Base-by-base conservation (phyloP, 2,113 vertebrate genomes). In the Mobula birostris region DNA sequence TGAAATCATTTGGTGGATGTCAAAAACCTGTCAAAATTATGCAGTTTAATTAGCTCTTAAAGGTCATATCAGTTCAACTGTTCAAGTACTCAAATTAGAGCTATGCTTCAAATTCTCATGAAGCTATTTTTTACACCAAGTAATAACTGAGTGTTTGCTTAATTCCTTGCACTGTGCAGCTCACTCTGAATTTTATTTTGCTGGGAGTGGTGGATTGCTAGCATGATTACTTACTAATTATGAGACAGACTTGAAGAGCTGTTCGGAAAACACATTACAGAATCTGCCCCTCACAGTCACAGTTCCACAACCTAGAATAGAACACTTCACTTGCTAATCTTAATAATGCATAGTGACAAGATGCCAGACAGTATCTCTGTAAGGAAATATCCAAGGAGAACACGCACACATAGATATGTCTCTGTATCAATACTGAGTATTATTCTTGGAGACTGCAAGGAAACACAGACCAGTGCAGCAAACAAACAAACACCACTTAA, bases 241-340 rank as follows among this genome's bases (percentile, higher is more conserved):
- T 66, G 61, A 68, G 61, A n/a, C 61, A 90, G 85, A 63, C 58
- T 68, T 27, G 17, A 90, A 66, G 24, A 19, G 14, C 1, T 66
- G 21, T 90, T 90, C n/a, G 40, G 85, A 66, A 36, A 90, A 68
- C 85, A 90, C 85, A 90, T 90, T n/a, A 90, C 85, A 66, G 14
- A 90, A 90, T n/a, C 63, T 17, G 63, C 58, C 63, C 63, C 29
- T 90, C 85, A 66, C 85, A 14, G 85, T 29, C n/a, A 32, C 29
- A 90, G 32, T 90, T 66, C 66, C 7, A 12, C 85, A 68, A 90
- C 5, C 21, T 66, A 66, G 85, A 66, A 90, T 90, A 90, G 85
- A 90, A 90, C n/a, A n/a, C 29, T 32, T 90, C 85, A 90, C 85
- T 90, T 32, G 29, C 61, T 19, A 32, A 90, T 90, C 32, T 66